phyloP scores from a whole-genome alignment of 64 coral and sea anemone species.

The Hydrozoanthus tunicans region DNA sequence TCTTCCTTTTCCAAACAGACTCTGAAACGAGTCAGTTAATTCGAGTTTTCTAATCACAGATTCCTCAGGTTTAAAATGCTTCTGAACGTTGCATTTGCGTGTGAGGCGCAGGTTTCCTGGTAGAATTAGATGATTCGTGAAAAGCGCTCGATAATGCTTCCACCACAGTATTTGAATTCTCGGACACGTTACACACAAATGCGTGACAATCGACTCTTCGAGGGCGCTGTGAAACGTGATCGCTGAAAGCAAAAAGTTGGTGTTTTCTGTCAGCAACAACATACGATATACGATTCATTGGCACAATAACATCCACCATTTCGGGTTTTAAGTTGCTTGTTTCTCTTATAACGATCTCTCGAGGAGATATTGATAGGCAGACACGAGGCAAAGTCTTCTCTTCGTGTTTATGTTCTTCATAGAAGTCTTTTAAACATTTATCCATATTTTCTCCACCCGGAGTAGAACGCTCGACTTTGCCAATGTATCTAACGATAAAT shows the following conservation, averaged over 20 bases:
- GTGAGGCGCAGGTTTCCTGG: slow-evolving; percentile 19
- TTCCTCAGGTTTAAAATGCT: not conserved
- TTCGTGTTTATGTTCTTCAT: slow-evolving; percentile 54
- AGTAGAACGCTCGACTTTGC: slow-evolving; percentile 64
- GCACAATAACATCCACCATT: slow-evolving; percentile 66
- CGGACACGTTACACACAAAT: slow-evolving; percentile 85
- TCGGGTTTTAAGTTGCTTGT: slow-evolving; percentile 29
- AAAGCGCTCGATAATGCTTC: slow-evolving; percentile 79
- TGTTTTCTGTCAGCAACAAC: slow-evolving; percentile 92
- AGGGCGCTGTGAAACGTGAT: slow-evolving; percentile 81
- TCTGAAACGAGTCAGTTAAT: not conserved
- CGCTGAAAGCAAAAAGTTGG: slow-evolving; percentile 94
- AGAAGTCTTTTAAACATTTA: slow-evolving; percentile 67
- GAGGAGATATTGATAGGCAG: slow-evolving; percentile 68
- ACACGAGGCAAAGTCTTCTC: slow-evolving; percentile 60
- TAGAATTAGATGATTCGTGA: slow-evolving; percentile 37
- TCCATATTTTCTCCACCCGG: slow-evolving; percentile 84
- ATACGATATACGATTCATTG: slow-evolving; percentile 84
- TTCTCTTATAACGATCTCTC: slow-evolving; percentile 61
- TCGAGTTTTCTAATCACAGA: not conserved
- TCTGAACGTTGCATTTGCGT: slow-evolving; percentile 13
- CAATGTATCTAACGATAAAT: slow-evolving; percentile 84
- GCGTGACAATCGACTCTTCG: slow-evolving; percentile 75
- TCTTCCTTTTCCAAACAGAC: not conserved
- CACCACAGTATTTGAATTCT: slow-evolving; percentile 76